These are phyloP conservation scores for Lasius fuliginosus DNA, from an alignment of 2,888 invertebrate genomes.

Conservation along the genomic window DNA sequence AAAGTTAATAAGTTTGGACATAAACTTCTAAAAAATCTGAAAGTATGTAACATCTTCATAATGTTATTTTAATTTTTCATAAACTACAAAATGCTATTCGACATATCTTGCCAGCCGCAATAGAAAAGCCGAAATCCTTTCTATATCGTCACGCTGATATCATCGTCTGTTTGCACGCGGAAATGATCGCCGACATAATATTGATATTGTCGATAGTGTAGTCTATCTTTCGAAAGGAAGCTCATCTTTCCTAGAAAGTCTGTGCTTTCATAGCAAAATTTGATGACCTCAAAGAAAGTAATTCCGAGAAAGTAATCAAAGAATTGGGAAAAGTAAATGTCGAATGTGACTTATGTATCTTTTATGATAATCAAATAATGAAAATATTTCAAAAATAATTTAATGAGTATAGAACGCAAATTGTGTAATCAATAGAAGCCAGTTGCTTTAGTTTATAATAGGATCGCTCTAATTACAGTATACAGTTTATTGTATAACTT, in stretches of 20 bases:
- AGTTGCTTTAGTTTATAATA: background rate
- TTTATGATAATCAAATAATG: background rate
- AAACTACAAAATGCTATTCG: slow-evolving; percentile 40
- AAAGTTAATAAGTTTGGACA: background rate
- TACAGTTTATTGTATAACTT: background rate
- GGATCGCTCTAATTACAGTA: background rate
- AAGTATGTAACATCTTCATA: background rate
- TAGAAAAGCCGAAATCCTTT: slow-evolving; percentile 60
- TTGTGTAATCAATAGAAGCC: background rate
- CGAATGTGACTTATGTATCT: background rate
- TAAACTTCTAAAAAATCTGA: background rate
- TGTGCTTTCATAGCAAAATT: background rate
- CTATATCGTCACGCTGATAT: slow-evolving; percentile 64
- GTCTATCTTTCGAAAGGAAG: slow-evolving; percentile 13
- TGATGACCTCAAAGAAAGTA: slow-evolving; percentile 2
- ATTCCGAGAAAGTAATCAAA: slow-evolving; percentile 9
- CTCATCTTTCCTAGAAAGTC: slow-evolving; percentile 59
- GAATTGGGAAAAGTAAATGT: background rate
- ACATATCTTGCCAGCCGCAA: slow-evolving; percentile 28
- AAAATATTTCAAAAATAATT: background rate
- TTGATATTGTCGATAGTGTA: slow-evolving; percentile 62
- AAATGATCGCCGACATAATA: slow-evolving; percentile 72
- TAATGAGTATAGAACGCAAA: background rate
- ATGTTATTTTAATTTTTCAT: background rate
- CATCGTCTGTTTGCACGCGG: slow-evolving; percentile 68